These are phyloP conservation scores for Leptinotarsa juncta DNA, from an alignment of 2,888 invertebrate genomes.

Conservation along the genomic window DNA sequence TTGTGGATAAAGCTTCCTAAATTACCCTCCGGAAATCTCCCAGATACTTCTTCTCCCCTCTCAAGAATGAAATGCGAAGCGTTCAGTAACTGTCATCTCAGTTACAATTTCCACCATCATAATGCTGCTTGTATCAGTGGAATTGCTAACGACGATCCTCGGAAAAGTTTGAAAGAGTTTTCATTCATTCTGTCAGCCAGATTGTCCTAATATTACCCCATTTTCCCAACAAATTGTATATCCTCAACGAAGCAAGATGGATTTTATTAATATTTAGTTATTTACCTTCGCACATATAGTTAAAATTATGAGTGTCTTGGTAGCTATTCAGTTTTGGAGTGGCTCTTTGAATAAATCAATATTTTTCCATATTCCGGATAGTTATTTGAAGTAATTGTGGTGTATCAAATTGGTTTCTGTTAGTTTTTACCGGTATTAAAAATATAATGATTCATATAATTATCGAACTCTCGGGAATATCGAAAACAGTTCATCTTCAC, in stretches of 20 bases:
- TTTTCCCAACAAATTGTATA: not conserved
- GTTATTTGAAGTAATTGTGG: too few species aligned
- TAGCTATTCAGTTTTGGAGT: too few species aligned
- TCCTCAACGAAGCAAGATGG: not conserved
- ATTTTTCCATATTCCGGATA: too few species aligned
- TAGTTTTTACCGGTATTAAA: too few species aligned
- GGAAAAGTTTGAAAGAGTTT: not conserved
- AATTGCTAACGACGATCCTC: conserved; percentile 1
- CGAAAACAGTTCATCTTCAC: too few species aligned
- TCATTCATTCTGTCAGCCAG: not conserved
- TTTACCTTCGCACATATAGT: not conserved
- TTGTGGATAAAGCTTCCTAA: not conserved
- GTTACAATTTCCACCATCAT: not conserved
- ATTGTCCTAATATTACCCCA: not conserved
- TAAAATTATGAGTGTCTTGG: too few species aligned
- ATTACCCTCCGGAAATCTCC: not conserved
- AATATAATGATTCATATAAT: too few species aligned
- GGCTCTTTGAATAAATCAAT: too few species aligned
- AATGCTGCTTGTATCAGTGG: conserved; percentile 5
- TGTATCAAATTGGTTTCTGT: too few species aligned
- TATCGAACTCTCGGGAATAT: too few species aligned
- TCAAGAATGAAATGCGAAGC: not conserved
- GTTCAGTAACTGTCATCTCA: not conserved
- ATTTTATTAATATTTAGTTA: not conserved
- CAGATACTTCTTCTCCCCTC: not conserved